Evolutionary conservation across 2,888 invertebrate genomes (phyloP).

Genomic region (Xanthostigma xanthostigma): DNA sequence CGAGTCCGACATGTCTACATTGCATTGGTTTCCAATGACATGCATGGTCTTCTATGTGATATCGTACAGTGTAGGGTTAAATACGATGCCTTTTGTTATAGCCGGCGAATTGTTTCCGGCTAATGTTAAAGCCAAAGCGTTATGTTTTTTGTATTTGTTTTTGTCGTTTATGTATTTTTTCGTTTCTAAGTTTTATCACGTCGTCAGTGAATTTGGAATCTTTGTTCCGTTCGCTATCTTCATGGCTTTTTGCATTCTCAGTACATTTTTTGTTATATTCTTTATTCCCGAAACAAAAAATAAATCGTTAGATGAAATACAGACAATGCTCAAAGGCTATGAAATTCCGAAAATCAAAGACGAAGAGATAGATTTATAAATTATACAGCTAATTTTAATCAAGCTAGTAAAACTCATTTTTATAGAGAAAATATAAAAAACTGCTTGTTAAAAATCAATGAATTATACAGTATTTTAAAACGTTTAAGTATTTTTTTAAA

Average conservation of each 20-base stretch:
- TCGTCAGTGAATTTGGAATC: slow-evolving; percentile 23
- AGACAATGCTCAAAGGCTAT: slow-evolving; percentile 23
- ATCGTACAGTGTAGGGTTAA: slow-evolving; percentile 20
- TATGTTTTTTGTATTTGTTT: slow-evolving; percentile 25
- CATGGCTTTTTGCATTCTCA: slow-evolving; percentile 22
- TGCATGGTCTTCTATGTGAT: slow-evolving; percentile 4
- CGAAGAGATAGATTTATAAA: too few relatives aligned
- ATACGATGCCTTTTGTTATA: slow-evolving; percentile 27
- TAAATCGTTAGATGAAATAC: slow-evolving; percentile 28
- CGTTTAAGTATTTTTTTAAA: too few relatives aligned
- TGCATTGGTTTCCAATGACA: slow-evolving; percentile 9
- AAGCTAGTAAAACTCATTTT: too few relatives aligned
- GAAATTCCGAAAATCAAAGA: neutral
- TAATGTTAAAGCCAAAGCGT: slow-evolving; percentile 27
- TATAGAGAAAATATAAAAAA: too few relatives aligned
- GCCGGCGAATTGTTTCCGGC: slow-evolving; percentile 29
- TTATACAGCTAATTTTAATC: too few relatives aligned
- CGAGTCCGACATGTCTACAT: slow-evolving; percentile 20
- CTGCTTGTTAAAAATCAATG: too few relatives aligned
- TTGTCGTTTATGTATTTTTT: slow-evolving; percentile 26
- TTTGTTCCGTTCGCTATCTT: slow-evolving; percentile 26
- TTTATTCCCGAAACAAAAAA: slow-evolving; percentile 29
- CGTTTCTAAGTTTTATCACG: slow-evolving; percentile 28
- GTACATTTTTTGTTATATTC: slow-evolving; percentile 22
- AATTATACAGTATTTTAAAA: too few relatives aligned